Base-by-base conservation (phyloP, 2,113 vertebrate species). In the Mormyrus iriodes region DNA sequence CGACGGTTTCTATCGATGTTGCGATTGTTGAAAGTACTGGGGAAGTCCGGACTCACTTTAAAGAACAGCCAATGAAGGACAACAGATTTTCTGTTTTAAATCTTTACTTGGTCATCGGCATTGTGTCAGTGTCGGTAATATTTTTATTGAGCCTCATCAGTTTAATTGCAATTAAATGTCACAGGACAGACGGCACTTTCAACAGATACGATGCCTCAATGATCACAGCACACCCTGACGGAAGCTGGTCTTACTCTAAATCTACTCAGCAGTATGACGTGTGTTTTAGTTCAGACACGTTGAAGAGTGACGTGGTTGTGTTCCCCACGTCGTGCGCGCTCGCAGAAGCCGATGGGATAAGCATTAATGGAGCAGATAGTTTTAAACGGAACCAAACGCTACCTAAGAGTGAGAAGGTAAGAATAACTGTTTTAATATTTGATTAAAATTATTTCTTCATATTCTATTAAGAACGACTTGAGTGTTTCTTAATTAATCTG, bases 1-100 rank as follows among this genome's bases (percentile, higher is more conserved):
- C 96, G 27, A 95, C 95, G 0, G 91, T 96, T 24, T 95, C 94
- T 0, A 90, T 97, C 92, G 95, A 95, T 19, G 92, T 97, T 82
- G 93, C 96, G 65, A 92, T 97, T 92, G 94, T 95, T n/a, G 95
- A 97, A 90, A 95, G 92, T 39, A 91, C 91, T 5, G 94, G 93
- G 86, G 95, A 95, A 89, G 93, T 93, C 0, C 92, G 96, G 93
- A 96, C 96, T 0, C 95, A 94, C 89, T 97, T 97, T 17, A 95
- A 95, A 90, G 94, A 96, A 52, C 90, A 88, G 0, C 94, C 95
- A 88, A 90, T 93, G 8, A 93, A 92, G 1, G 92, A 91, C 0
- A 93, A 94, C 0, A 93, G 93, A 4, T 95, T 96, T 91, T 96
- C 95, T 0, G 58, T 91, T 69, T 92, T 93, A 1, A 97, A 97